Percentiles rank a stretch among this genome's conserved stretches.
These are phyloP conservation scores for Marmota flaviventris DNA, from an alignment of 2,113 vertebrate genomes.

Conservation along the genomic window DNA sequence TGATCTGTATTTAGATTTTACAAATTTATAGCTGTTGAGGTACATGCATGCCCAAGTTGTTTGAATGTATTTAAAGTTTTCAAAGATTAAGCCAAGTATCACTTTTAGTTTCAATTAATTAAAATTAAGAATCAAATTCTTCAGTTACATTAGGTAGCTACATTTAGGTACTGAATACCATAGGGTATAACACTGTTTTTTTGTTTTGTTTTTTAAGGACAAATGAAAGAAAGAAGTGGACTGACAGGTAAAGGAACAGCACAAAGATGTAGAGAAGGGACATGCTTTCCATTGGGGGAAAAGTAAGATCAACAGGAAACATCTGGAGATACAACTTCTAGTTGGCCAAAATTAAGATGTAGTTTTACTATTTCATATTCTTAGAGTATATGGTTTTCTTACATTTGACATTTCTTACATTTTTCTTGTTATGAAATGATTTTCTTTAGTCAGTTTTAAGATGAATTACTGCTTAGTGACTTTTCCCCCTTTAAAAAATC, in stretches of 20 bases:
- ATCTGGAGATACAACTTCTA: conserved; percentile 54
- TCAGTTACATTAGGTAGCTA: neutral
- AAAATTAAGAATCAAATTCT: neutral
- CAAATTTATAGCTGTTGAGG: neutral
- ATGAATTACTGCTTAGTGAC: conserved; percentile 18
- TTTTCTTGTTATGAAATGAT: neutral
- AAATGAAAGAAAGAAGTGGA: neutral
- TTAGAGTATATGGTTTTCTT: neutral
- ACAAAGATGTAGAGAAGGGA: neutral
- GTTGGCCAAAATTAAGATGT: conserved; percentile 9
- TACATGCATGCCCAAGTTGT: neutral
- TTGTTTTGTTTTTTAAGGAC: neutral
- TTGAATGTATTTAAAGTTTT: neutral
- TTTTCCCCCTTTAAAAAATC: neutral
- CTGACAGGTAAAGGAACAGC: neutral
- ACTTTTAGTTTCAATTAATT: neutral
- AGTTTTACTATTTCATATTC: conserved; percentile 36
- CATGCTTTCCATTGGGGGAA: conserved; percentile 29
- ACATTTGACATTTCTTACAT: neutral
- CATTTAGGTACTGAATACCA: neutral
- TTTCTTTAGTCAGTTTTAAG: neutral
- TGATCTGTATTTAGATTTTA: neutral
- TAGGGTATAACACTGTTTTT: neutral
- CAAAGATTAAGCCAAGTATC: neutral
- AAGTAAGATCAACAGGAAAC: conserved; percentile 24